These are phyloP conservation scores for Spilarctia lutea DNA, from an alignment of 2,888 invertebrate species.

Conservation along the genomic window DNA sequence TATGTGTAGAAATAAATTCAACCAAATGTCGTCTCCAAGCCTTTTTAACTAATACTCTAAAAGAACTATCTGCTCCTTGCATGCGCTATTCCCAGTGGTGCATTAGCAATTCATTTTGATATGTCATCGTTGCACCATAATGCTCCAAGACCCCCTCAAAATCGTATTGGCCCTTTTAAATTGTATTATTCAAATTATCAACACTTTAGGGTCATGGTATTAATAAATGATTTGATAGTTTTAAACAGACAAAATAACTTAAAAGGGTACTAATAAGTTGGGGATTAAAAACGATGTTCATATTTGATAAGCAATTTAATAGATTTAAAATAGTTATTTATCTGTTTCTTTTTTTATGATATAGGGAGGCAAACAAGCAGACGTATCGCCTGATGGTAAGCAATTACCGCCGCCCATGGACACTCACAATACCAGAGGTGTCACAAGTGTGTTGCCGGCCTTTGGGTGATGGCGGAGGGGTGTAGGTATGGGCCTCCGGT, in stretches of 20 bases:
- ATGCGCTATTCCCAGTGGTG: constrained; percentile 53
- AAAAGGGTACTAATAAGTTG: not conserved
- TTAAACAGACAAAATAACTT: constrained; percentile 9
- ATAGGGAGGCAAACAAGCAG: too few species aligned
- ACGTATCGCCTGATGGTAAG: too few species aligned
- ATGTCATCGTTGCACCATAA: constrained; percentile 75
- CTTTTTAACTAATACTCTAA: not conserved
- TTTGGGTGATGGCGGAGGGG: too few species aligned
- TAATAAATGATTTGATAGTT: constrained; percentile 45
- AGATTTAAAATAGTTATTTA: not conserved
- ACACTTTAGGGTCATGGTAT: constrained; percentile 47
- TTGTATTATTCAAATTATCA: constrained; percentile 75
- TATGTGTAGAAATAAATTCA: too few species aligned
- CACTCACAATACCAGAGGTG: too few species aligned
- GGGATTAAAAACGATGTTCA: not conserved
- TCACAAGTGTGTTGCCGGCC: too few species aligned
- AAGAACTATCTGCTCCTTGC: constrained; percentile 39
- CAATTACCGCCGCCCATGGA: too few species aligned
- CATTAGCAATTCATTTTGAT: constrained; percentile 84
- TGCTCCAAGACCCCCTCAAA: constrained; percentile 63
- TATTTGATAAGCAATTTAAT: not conserved
- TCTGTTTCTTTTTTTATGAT: too few species aligned
- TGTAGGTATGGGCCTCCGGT: too few species aligned
- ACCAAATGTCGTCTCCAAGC: not conserved
- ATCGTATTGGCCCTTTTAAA: constrained; percentile 69